Base-by-base conservation (phyloP, 2,888 invertebrate genomes). In the Euplexia lucipara region DNA sequence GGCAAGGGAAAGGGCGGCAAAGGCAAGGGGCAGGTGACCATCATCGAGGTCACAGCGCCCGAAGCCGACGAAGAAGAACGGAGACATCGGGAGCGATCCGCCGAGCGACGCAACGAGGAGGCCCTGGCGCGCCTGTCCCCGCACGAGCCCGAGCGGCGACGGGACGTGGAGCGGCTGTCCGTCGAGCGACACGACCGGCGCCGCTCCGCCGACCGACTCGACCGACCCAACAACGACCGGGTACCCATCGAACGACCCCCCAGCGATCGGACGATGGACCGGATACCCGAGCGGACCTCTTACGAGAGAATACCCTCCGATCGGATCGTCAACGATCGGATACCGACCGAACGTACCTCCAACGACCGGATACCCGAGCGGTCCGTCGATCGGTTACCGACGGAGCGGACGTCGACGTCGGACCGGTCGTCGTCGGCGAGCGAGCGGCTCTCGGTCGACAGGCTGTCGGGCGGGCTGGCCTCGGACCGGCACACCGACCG, bases 1-100 rank as follows among this genome's bases (percentile, higher is more conserved):
- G 97, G 97, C 57, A 97, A 97, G 70, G 97, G 97, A 26, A 97
- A 97, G 78, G 97, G 97, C 2, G 97, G 97, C 2, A 97, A 96
- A 79, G 96, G 96, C 60, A 97, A 97, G 86, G 97, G 96, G 3
- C 97, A 97, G 77, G 97, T 97, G 56, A 96, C 97, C 57, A 96
- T 97, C 59, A 96, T 97, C 67, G 97, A 97, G 79, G 91, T 91
- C 32, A 92, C 93, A 6, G 92, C 92, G 66, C 87, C 91, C 0
- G 91, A 92, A 7, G 90, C 88, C 5, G 93, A 92, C 67, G 93
- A 94, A 54, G 94, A 94, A 35, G 91, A 93, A 88, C 70, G 95
- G 88, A 75, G 88, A 88, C 95, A 85, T 86, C 94, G 85, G 16
- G 91, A 90, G 37, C 85, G 88, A 2, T 91, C 92, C 6, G 85